Conservation (phyloP, 2,888 invertebrate genomes). For the Drosophila infuscata region DNA sequence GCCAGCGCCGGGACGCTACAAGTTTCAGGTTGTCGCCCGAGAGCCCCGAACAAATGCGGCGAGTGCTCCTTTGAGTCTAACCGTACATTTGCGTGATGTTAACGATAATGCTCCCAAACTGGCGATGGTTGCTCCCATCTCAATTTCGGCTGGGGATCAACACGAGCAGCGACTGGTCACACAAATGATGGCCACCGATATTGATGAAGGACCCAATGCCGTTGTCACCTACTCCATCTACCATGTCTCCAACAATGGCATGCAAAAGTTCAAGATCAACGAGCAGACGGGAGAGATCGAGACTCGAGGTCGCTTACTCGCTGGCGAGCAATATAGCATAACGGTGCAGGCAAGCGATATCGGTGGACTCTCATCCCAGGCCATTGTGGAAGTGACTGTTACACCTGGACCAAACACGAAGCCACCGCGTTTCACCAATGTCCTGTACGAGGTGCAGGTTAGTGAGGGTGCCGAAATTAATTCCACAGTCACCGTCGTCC, state of each 20-base stretch:
- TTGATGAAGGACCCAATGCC: constrained; percentile 94
- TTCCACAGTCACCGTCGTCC: constrained; percentile 92
- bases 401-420: constrained; percentile 93
- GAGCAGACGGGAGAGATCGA: constrained; percentile 91
- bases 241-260: constrained; percentile 96
- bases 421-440: constrained; percentile 92
- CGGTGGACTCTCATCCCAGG: constrained; percentile 92
- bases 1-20: constrained; percentile 92
- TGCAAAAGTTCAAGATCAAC: constrained; percentile 94
- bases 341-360: constrained; percentile 93
- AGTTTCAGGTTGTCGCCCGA: constrained; percentile 95
- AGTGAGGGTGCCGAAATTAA: constrained; percentile 96
- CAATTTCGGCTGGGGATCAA: constrained; percentile 91
- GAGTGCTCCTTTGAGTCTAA: constrained; percentile 92
- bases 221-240: constrained; percentile 93
- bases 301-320: constrained; percentile 91
- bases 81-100: constrained; percentile 91
- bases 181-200: constrained; percentile 91
- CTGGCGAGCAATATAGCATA: constrained; percentile 95
- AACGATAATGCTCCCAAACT: constrained; percentile 95
- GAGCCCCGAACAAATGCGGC: constrained; percentile 92
- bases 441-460: constrained; percentile 94
- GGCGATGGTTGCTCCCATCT: constrained; percentile 92
- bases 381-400: constrained; percentile 93
- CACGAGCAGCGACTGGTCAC: constrained; percentile 88